phyloP scores from a whole-genome alignment of 2,797 vertebrate genomes.

The Characodon lateralis region DNA sequence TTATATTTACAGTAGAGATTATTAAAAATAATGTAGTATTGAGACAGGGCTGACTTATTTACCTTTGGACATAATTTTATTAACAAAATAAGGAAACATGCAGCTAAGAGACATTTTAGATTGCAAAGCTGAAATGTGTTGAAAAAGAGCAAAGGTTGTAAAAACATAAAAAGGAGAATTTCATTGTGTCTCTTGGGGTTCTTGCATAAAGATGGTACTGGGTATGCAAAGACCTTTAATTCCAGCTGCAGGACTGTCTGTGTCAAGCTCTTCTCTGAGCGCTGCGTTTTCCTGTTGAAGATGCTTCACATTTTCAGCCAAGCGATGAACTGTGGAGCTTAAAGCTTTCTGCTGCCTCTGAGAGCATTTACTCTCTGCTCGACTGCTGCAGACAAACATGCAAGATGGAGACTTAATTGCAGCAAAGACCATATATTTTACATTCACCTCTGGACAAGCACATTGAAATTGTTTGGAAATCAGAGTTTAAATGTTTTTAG shows the following conservation, averaged over 20 bases:
- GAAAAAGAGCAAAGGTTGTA: neutral
- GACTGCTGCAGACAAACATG: slow-evolving; percentile 62
- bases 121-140: neutral
- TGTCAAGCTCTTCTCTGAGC: slow-evolving; percentile 86
- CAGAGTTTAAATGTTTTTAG: neutral
- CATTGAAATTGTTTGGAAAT: neutral
- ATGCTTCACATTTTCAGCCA: slow-evolving; percentile 86
- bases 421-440: neutral
- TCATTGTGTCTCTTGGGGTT: neutral
- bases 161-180: neutral
- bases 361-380: slow-evolving; percentile 80
- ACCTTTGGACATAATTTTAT: neutral
- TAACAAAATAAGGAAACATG: neutral
- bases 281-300: slow-evolving; percentile 86
- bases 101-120: neutral
- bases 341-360: slow-evolving; percentile 83
- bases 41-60: neutral
- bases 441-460: neutral
- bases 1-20: neutral
- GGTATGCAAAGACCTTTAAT: slow-evolving; percentile 68
- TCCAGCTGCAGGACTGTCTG: slow-evolving; percentile 72
- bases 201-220: neutral
- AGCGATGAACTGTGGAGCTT: slow-evolving; percentile 81
- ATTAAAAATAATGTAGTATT: neutral
- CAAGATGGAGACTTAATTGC: neutral